Base-by-base conservation (phyloP, 1,140 invertebrate genomes). In the Patella vulgata region DNA sequence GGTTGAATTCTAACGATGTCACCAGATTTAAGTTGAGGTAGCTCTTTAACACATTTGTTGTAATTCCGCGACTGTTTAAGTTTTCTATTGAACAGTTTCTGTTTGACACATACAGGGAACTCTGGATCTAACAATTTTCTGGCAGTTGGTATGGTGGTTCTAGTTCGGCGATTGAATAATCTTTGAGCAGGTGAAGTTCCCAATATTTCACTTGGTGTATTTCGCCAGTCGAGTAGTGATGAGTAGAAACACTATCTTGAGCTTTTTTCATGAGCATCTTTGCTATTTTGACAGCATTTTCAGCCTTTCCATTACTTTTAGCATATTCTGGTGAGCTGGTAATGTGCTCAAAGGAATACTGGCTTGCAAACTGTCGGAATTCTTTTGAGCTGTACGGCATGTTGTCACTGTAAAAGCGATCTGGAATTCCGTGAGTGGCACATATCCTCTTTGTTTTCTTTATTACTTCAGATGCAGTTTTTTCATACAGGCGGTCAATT, bases 321-420 rank as follows among this genome's bases (percentile, higher is more conserved):
- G 71, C 63, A 63, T 59, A 66, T 19, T 44, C 5, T 4, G 61
- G 69, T 12, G 46, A 60, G 19, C 44, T 63, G 5, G 69, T 71
- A 5, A 58, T 53, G 40, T 74, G 71, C 27, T 50, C 53, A 56
- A 78, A 66, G 17, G 48, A 51, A 44, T 39, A 75, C 0, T 68
- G 42, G 14, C 43, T 40, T n/a, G 56, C 27, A 59, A 77, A 75
- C 6, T 62, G 23, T 27, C 23, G 12, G 30, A 78, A 78, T 23
- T 71, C 73, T 30, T 48, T 59, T 14, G 61, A 31, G 44, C 70
- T 80, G 40, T 74, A 62, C 8, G 72, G 68, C 1, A 65, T 64
- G 50, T 74, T 76, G 52, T 77, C 74, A 11, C 62, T 59, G 0
- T 71, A 30, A 1, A 75, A 12, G 4, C 25, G n/a, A 9, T 68